Conservation (phyloP, 2,888 invertebrate genomes). For the Drosophila paramelanica region DNA sequence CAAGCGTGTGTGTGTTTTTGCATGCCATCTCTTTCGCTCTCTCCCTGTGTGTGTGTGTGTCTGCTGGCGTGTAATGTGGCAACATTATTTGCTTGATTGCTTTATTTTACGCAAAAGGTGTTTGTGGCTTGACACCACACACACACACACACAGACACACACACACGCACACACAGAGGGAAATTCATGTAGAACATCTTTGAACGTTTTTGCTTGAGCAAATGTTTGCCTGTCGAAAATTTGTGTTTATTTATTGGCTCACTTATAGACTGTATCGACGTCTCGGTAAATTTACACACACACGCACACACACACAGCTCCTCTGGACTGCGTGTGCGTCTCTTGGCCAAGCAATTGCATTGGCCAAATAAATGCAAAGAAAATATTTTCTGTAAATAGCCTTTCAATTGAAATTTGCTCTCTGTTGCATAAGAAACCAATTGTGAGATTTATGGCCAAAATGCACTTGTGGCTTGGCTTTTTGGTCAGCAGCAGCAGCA, state of each 20-base stretch:
- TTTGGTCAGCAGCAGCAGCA: conserved; percentile 43
- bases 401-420: conserved; percentile 46
- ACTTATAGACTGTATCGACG: conserved; percentile 53
- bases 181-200: conserved; percentile 54
- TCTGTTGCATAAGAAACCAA: conserved; percentile 70
- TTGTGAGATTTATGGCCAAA: conserved; percentile 70
- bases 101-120: conserved; percentile 81
- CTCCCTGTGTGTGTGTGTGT: conserved; percentile 20
- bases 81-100: conserved; percentile 82
- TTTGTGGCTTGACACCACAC: conserved; percentile 77
- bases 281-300: conserved; percentile 12
- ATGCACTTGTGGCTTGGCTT: conserved; percentile 77
- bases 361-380: conserved; percentile 72
- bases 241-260: conserved; percentile 76
- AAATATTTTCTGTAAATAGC: conserved; percentile 76
- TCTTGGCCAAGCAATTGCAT: conserved; percentile 22
- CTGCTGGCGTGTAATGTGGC: conserved; percentile 80
- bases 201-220: conserved; percentile 73
- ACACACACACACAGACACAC: conserved; percentile 26
- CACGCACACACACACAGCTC: background rate
- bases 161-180: conserved; percentile 15
- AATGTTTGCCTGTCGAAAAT: conserved; percentile 77
- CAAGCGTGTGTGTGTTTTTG: conserved; percentile 28
- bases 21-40: conserved; percentile 20
- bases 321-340: conserved; percentile 54